phyloP scores from a whole-genome alignment of 1,140 invertebrate species.

The Pentalonia nigronervosa region DNA sequence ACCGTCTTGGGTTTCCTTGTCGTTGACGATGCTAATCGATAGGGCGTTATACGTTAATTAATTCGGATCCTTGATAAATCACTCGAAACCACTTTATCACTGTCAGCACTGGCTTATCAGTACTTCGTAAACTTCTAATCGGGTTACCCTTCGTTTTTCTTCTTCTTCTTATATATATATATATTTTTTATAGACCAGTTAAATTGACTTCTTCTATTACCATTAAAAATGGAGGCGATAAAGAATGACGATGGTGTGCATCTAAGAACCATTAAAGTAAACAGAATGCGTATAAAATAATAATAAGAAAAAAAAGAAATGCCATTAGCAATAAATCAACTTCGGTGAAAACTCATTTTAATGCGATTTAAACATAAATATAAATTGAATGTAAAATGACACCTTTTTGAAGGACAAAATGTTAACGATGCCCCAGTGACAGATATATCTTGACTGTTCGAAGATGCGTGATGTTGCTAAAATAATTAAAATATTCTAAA shows the following conservation, averaged over 20 bases:
- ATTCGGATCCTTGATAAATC: conserved; percentile 57
- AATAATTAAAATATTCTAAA: background rate
- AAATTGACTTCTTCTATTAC: conserved; percentile 56
- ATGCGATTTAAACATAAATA: conserved; percentile 49
- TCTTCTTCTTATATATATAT: background rate
- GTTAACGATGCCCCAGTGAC: background rate
- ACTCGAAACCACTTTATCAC: conserved; percentile 56
- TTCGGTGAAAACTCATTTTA: conserved; percentile 47
- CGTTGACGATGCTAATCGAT: conserved; percentile 49
- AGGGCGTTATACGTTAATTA: conserved; percentile 43
- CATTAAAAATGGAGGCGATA: conserved; percentile 54
- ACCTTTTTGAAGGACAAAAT: conserved; percentile 5
- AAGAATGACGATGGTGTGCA: conserved; percentile 44
- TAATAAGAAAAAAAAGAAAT: background rate
- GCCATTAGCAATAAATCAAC: conserved; percentile 55
- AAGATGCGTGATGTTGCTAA: background rate
- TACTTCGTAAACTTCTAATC: conserved; percentile 54
- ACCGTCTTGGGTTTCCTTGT: conserved; percentile 5
- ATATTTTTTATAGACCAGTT: conserved; percentile 46
- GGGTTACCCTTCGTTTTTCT: conserved; percentile 14
- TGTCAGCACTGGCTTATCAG: conserved; percentile 54
- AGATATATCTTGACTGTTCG: conserved; percentile 9
- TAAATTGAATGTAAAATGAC: conserved; percentile 49
- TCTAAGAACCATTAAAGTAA: conserved; percentile 53
- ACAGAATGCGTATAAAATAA: conserved; percentile 47